Evolutionary conservation across 2,888 invertebrate species (phyloP), one percentile per base, ranked within the genome.

Genomic region (Yponomeuta cagnagella): DNA sequence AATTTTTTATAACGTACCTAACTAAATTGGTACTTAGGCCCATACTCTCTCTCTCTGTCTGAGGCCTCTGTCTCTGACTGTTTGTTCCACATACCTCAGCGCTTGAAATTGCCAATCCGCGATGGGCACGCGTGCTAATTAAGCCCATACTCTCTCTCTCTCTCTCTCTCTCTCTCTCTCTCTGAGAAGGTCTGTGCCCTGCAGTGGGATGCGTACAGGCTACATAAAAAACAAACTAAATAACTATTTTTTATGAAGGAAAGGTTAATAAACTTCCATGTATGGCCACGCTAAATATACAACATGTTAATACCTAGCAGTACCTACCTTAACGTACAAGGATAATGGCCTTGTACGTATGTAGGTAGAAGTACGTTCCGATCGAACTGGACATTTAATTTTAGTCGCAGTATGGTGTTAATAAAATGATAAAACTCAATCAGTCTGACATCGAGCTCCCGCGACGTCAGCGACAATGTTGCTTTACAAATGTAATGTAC

Each of bases 381-480:
- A 58, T 58, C 15, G 52, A 58, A 58, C 52, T 58, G 15, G 52
- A 58, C 52, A 58, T 58, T 58, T 58, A 58, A 12, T 58, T 58
- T 68, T 37, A 23, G 48, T 68, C 68, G 12, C 68, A 52, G 31
- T 52, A 31, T 52, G 68, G 68, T 52, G 68, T 52, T 48, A 68
- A 68, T 52, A 52, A 48, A 68, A 68, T 68, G 68, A 69, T 69
- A 69, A 69, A 69, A 33, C 63, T 63, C 63, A 69, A 69, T 63
- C 63, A 69, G 33, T 63, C 63, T n/a, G 43, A 12, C 69, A 43
- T 63, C 69, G 63, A 37, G 63, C 37, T 63, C 52, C 31, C 68
- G 48, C 67, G 68, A 48, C 68, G 69, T 23, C 69, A 43, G 69
- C 69, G 71, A 74, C 72, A 69, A 73, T 69, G 72, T 72, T 72